A percentile compares a stretch with the other conserved stretches of the same genome.
Conservation (phyloP, 2,888 invertebrate species). For the Acleris emargana region DNA sequence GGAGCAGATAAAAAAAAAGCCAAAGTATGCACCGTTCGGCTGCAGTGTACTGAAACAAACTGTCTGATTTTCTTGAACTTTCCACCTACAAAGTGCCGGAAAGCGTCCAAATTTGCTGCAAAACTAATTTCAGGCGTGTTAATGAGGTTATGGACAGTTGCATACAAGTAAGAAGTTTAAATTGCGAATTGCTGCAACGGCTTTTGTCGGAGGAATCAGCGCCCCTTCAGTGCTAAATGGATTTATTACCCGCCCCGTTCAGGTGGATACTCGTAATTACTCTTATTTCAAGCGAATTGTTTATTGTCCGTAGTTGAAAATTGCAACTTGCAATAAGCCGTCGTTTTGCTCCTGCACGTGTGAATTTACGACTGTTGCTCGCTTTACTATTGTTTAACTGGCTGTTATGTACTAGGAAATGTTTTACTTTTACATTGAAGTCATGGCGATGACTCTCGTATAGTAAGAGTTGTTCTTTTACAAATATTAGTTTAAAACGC, state of each 20-base stretch:
- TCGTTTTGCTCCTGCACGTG: conserved; percentile 35
- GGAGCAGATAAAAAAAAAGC: no score
- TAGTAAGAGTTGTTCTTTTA: no score
- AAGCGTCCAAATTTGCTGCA: conserved; percentile 41
- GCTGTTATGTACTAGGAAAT: conserved; percentile 7
- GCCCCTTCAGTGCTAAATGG: conserved; percentile 73
- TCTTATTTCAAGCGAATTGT: conserved; percentile 70
- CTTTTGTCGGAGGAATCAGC: conserved; percentile 74
- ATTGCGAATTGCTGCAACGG: conserved; percentile 65
- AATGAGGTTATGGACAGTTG: conserved; percentile 65
- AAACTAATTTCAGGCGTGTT: conserved; percentile 58
- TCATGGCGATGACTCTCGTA: no score
- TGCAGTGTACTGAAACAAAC: conserved; percentile 19
- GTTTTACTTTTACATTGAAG: background rate
- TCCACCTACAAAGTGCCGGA: conserved; percentile 41
- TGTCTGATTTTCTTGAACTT: conserved; percentile 32
- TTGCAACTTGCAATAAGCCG: conserved; percentile 48
- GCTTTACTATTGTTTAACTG: conserved; percentile 25
- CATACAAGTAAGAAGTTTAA: conserved; percentile 71
- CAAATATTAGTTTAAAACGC: no score
- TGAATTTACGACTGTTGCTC: conserved; percentile 32
- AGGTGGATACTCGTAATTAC: conserved; percentile 73
- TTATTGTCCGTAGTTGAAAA: conserved; percentile 66
- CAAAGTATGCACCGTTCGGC: background rate
- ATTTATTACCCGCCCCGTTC: conserved; percentile 73